Evolutionary conservation across 2,113 vertebrate genomes (phyloP).

Genomic region (Rattus rattus): DNA sequence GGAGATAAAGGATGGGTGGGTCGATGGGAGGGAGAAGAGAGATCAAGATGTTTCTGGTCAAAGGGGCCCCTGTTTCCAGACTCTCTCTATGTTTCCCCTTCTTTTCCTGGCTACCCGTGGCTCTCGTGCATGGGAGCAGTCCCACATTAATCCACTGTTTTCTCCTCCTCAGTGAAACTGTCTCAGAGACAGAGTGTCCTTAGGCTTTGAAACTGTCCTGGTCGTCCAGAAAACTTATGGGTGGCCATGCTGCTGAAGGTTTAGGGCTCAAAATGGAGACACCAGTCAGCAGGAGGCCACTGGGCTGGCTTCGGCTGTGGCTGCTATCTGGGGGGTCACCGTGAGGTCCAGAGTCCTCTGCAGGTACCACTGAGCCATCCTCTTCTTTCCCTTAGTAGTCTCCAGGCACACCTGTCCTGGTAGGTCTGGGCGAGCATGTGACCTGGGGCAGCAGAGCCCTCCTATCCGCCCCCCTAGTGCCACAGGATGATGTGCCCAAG

Average conservation of each 20-base stretch:
- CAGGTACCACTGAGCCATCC: accelerated
- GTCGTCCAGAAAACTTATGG: background rate
- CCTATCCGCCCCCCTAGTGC: accelerated
- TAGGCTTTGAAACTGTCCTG: background rate
- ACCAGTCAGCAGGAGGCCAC: no score
- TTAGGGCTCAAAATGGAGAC: background rate
- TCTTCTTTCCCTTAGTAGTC: background rate
- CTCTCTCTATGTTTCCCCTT: accelerated
- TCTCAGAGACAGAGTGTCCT: background rate
- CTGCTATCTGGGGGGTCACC: background rate
- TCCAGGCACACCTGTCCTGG: background rate
- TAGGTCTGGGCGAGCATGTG: background rate
- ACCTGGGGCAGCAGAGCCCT: no score
- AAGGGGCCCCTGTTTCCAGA: background rate
- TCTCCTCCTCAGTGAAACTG: background rate
- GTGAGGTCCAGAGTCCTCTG: background rate
- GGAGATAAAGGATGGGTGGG: background rate
- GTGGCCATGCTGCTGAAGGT: background rate
- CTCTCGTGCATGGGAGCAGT: background rate
- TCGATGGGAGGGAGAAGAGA: background rate
- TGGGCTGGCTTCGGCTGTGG: background rate
- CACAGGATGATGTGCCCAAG: accelerated
- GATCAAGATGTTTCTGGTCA: background rate
- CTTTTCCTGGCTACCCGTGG: background rate
- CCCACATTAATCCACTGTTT: background rate